Evolutionary conservation across 2,113 vertebrate species (phyloP), one percentile per base, ranked within the genome.

Genomic region (Orthochromis indermauri): DNA sequence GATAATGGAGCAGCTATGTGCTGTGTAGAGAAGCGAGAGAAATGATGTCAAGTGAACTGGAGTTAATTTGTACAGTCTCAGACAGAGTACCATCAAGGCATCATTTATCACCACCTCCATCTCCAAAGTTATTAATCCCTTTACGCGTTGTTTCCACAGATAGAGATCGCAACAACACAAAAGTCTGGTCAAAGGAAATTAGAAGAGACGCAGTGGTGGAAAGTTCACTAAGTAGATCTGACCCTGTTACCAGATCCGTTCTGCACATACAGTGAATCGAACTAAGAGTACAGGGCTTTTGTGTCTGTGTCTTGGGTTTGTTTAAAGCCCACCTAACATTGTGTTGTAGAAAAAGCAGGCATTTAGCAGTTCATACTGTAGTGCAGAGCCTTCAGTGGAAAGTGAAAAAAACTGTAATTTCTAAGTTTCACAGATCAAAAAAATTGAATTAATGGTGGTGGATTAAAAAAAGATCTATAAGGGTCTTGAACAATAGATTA

Each of bases 101-200:
- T 88, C 71, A 86, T 91, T 91, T 91, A 92, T 94, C 91, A 80
- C 63, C 84, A 71, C 81, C 57, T 86, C 81, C 86, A 91, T 92
- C 92, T 92, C 80, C 79, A 81, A 84, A 86, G 89, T 92, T 94
- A 89, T 93, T 92, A 91, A 90, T 93, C 78, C 91, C 81, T 89
- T 26, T 40, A 79, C 91, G 85, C 82, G 16, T 37, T 83, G 92
- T 84, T 87, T 91, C 79, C 68, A 84, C 89, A 92, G 73, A 78
- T 78, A 78, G 86, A 73, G 71, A 94, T 91, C 90, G 31, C 13
- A 5, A 66, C 2, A 42, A 68, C 85, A 92, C 33, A 49, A 79
- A 80, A 90, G 73, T 84, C 90, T 83, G 80, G 86, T 84, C 55
- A 86, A 84, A 94, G 92, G 90, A 94, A 95, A 95, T 94, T 79